phyloP scores from a whole-genome alignment of 2,797 vertebrate genomes.

The Takifugu rubripes region DNA sequence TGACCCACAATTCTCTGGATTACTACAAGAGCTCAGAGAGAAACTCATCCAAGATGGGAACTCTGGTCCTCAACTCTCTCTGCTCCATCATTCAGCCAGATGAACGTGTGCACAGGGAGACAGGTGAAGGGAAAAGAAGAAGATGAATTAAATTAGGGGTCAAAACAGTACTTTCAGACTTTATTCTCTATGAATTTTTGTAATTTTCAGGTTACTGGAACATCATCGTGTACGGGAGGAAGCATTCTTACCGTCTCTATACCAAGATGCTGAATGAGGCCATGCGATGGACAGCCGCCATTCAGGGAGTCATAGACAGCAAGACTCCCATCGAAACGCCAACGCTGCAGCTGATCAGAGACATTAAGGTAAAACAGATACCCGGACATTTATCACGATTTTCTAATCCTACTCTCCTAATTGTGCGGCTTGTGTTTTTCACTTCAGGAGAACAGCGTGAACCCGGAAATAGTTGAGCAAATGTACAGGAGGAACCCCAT shows the following conservation, averaged over 20 bases:
- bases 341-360: conserved; percentile 89
- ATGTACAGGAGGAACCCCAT: conserved; percentile 91
- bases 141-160: conserved; percentile 42
- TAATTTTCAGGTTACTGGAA: conserved; percentile 85
- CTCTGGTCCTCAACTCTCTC: conserved; percentile 89
- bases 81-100: conserved; percentile 88
- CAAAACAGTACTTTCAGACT: conserved; percentile 1
- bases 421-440: neutral
- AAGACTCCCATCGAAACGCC: conserved; percentile 91
- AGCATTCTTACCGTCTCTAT: conserved; percentile 88
- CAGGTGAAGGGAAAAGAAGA: conserved; percentile 66
- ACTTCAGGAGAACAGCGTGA: conserved; percentile 86
- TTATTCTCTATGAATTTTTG: neutral
- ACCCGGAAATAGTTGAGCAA: conserved; percentile 87
- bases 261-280: conserved; percentile 90
- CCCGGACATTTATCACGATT: neutral
- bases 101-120: conserved; percentile 86
- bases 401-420: neutral
- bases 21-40: conserved; percentile 90
- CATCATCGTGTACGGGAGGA: conserved; percentile 87
- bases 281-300: conserved; percentile 87
- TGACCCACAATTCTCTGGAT: conserved; percentile 88
- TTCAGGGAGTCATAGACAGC: conserved; percentile 89
- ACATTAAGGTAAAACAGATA: conserved; percentile 84
- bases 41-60: conserved; percentile 87